phyloP scores from a whole-genome alignment of 2,888 invertebrate species.

The Clepsis dumicolana region DNA sequence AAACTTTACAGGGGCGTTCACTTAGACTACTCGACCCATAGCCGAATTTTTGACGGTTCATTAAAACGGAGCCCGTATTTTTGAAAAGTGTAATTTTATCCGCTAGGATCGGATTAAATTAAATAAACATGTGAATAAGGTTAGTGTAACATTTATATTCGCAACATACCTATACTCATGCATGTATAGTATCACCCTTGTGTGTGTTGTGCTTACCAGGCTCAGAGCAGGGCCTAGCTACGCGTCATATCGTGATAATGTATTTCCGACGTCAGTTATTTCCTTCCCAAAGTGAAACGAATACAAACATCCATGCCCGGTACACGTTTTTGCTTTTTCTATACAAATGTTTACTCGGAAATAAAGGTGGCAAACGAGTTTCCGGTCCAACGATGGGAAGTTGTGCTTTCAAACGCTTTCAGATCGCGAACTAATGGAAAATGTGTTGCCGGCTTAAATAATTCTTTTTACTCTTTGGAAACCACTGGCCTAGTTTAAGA shows the following conservation, averaged over 20 bases:
- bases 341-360: conserved; percentile 24
- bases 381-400: conserved; percentile 31
- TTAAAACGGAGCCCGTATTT: no score
- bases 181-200: no score
- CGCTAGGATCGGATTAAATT: no score
- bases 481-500: conserved; percentile 32
- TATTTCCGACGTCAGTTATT: conserved; percentile 17
- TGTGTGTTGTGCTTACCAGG: no score
- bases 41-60: no score
- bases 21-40: no score
- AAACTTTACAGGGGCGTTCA: no score
- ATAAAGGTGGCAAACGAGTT: conserved; percentile 35
- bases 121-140: no score
- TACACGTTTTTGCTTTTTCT: conserved; percentile 18
- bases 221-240: neutral
- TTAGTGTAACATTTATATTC: no score
- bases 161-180: no score
- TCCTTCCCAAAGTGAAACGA: conserved; percentile 11
- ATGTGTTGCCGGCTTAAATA: conserved; percentile 28
- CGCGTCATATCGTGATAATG: neutral
- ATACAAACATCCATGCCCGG: conserved; percentile 10
- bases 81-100: no score
- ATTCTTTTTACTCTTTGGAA: conserved; percentile 37
- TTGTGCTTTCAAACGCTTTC: conserved; percentile 35
- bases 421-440: conserved; percentile 35